Base-by-base conservation (phyloP, 2,888 invertebrate species). In the Scaptomyza tumidula region DNA sequence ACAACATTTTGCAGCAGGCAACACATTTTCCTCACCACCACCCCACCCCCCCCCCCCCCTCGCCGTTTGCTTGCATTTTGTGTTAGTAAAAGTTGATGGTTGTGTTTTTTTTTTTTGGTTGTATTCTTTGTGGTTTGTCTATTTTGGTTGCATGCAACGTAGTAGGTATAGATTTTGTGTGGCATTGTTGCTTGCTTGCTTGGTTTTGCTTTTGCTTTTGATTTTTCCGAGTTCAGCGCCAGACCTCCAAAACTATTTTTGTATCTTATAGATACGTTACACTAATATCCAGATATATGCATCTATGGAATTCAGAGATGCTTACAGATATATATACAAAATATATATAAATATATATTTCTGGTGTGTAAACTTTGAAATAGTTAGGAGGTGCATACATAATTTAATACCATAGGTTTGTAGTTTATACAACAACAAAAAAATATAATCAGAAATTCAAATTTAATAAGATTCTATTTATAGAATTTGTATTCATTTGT, bases 201-300 rank as follows among this genome's bases (percentile, higher is more conserved):
- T 29, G 27, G 3, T 29, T 29, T n/a, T n/a, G n/a, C n/a, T n/a
- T n/a, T n/a, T n/a, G n/a, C n/a, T n/a, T n/a, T n/a, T n/a, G n/a
- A n/a, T n/a, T 29, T 46, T 60, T 19, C 7, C 2, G 56, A 73
- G 63, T 68, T 57, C 62, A 61, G n/a, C n/a, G 60, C 33, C 58
- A 80, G 82, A 85, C 87, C 82, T 83, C 83, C 83, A 87, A 83
- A 81, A 56, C 82, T 85, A 87, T 87, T 82, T 87, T 56, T 70
- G 75, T 77, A 79, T 62, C 69, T 52, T 39, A 14, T 9, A 72
- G 65, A 85, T 79, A 77, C 69, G 9, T 52, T 64, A 45, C 53
- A 57, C 24, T 35, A 66, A 62, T 44, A 45, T 54, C 16, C 52
- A 58, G 33, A 35, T 48, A 35, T 48, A 33, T 41, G 11, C 43